Evolutionary conservation across 2,113 vertebrate species (phyloP), one percentile per base, ranked within the genome.

Genomic region (Poeciliopsis turrubarensis): DNA sequence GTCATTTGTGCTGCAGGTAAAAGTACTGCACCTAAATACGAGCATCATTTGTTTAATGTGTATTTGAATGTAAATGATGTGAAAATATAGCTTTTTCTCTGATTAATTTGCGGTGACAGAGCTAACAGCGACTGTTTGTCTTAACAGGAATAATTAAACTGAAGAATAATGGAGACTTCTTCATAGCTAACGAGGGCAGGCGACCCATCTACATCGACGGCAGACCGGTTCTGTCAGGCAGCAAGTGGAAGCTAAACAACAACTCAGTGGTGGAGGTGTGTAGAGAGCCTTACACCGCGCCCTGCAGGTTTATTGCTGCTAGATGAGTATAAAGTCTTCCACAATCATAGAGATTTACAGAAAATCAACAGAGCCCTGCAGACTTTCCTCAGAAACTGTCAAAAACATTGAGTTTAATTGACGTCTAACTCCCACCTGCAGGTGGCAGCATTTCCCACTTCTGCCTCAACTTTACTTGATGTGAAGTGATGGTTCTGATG

Each of bases 241-340:
- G 95, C 93, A 98, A 98, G 75, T 98, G 97, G 97, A 97, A 97
- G 78, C 95, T 99, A 60, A 99, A 96, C 92, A 98, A 98, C 92
- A 99, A 99, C 90, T 97, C 97, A 0, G 97, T 98, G 65, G 96
- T 99, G 78, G 97, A 99, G 95, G 97, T 97, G 54, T 47, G 88
- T 93, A 84, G 2, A 72, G 1, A 14, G 6, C 17, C 7, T 54
- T 61, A 13, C 74, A 15, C 44, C 14, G 44, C 5, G 1, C 1
- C 17, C 44, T 47, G 44, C 44, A 17, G 15, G 17, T 47, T 47
- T 57, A 25, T n/a, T 6, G 9, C 51, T 57, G 10, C 22, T 6
- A 57, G 51, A 57, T 57, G 25, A 1, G 22, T n/a, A 11, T 10
- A 57, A 57, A 57, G 25, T 57, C 3, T n/a, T 37, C 2, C 34